These are phyloP conservation scores for Hymenochirus boettgeri DNA, from an alignment of 2,113 vertebrate genomes.

Conservation along the genomic window DNA sequence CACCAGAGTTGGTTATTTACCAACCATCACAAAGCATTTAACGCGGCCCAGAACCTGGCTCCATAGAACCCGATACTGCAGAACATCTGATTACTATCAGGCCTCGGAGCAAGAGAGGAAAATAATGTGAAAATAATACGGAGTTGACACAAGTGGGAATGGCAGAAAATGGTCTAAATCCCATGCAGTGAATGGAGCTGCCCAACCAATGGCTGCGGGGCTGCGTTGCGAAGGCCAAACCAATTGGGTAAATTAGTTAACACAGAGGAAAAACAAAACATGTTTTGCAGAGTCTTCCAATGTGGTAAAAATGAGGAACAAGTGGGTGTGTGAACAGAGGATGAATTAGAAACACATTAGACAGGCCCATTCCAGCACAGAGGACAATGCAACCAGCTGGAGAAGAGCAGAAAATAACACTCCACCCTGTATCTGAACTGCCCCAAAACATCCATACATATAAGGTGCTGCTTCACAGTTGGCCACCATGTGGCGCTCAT, in stretches of 20 bases:
- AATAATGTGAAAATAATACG: background rate
- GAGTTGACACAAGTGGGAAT: background rate
- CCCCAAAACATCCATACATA: background rate
- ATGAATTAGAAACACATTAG: constrained; percentile 6
- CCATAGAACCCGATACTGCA: constrained; percentile 4
- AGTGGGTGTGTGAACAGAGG: background rate
- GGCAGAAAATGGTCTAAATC: background rate
- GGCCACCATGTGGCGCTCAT: too few species aligned
- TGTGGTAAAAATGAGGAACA: background rate
- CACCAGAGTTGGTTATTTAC: background rate
- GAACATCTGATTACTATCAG: constrained; percentile 38
- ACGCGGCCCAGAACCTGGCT: constrained; percentile 5
- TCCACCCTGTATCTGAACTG: background rate
- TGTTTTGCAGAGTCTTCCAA: too few species aligned
- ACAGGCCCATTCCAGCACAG: background rate
- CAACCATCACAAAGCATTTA: constrained; percentile 10
- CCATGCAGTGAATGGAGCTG: background rate
- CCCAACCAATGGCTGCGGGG: too few species aligned
- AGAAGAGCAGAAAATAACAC: background rate
- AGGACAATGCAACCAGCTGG: background rate
- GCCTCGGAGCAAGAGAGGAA: background rate
- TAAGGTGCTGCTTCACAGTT: constrained; percentile 3
- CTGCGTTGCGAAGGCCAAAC: background rate
- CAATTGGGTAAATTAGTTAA: background rate
- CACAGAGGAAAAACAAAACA: background rate